These are phyloP conservation scores for Porites lutea DNA, from an alignment of 64 coral and sea anemone genomes.

Conservation along the genomic window DNA sequence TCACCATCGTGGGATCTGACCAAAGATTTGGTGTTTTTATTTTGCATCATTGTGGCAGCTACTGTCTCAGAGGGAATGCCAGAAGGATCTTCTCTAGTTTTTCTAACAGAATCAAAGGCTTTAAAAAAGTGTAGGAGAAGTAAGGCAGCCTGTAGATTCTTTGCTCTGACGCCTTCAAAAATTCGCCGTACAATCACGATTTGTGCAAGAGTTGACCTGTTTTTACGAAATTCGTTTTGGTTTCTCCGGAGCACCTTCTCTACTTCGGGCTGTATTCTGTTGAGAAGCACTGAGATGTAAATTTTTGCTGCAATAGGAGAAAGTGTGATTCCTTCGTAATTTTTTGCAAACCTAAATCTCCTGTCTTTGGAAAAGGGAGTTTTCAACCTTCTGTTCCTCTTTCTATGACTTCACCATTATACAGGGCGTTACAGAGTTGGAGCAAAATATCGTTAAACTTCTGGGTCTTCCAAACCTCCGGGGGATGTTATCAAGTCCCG, in stretches of 20 bases:
- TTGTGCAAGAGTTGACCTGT: constrained; percentile 8
- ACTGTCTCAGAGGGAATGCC: constrained; percentile 27
- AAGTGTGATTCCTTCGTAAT: constrained; percentile 31
- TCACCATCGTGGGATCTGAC: constrained; percentile 25
- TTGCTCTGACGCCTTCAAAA: background rate
- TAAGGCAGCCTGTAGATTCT: background rate
- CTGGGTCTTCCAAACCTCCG: constrained; percentile 33
- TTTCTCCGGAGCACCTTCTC: constrained; percentile 18
- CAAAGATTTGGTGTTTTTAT: background rate
- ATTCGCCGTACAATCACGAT: constrained; percentile 14
- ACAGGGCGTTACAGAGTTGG: constrained; percentile 41
- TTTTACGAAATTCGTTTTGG: constrained; percentile 58
- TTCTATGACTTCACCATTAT: background rate
- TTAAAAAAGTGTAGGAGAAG: background rate
- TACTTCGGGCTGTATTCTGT: constrained; percentile 16
- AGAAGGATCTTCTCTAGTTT: constrained; percentile 27
- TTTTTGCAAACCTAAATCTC: constrained; percentile 38
- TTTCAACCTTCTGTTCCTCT: constrained; percentile 30
- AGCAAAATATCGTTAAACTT: constrained; percentile 43
- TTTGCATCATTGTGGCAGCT: constrained; percentile 11
- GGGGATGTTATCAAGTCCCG: constrained; percentile 62
- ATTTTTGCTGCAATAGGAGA: constrained; percentile 20
- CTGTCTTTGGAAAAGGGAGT: constrained; percentile 44
- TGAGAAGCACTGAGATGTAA: constrained; percentile 35
- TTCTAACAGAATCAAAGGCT: constrained; percentile 6